Base-by-base conservation (phyloP, 2,113 vertebrate genomes). In the Formicarius rufipectus region DNA sequence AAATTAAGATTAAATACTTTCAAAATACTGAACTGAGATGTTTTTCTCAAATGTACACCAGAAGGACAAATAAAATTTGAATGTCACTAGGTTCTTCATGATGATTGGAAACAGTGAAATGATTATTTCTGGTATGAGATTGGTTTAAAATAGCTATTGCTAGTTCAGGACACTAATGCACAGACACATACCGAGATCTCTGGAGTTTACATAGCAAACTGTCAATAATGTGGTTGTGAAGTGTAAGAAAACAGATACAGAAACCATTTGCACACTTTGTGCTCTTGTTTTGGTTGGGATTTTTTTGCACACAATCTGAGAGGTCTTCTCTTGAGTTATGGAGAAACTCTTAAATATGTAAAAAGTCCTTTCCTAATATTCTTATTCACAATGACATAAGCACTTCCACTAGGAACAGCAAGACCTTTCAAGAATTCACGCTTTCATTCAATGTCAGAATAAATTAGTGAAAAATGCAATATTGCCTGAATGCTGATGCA, bases 1-100 rank as follows among this genome's bases (percentile, higher is more conserved):
- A 88, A 50, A 91, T 93, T 66, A 83, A 93, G 77, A 91, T 85
- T 49, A 91, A 93, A 64, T 83, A 80, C 75, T 80, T 88, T 64
- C 14, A 50, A 79, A 79, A 45, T 55, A 53, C 25, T 81, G 87
- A 60, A 71, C 33, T 35, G 76, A 75, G 35, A 55, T 58, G n/a
- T 58, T 62, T 81, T 84, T 53, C 62, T 89, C 49, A 40, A 84
- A 69, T 20, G 25, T 35, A 28, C 25, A 73, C 31, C 14, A 45
- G 83, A 74, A 84, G 77, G 78, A 66, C 66, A 91, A 82, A 62
- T 37, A 82, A n/a, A 39, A 39, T 49, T 60, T 64, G 23, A 81
- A 73, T 82, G 75, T 84, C 40, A 50, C 30, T 45, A 35, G 7
- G 6, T 72, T 31, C 24, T 91, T 71, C 7, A 3, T 53, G 63